Percentiles rank a stretch among this genome's conserved stretches.
phyloP scores from a whole-genome alignment of 1,140 invertebrate species.

The Sycophila sp. region DNA sequence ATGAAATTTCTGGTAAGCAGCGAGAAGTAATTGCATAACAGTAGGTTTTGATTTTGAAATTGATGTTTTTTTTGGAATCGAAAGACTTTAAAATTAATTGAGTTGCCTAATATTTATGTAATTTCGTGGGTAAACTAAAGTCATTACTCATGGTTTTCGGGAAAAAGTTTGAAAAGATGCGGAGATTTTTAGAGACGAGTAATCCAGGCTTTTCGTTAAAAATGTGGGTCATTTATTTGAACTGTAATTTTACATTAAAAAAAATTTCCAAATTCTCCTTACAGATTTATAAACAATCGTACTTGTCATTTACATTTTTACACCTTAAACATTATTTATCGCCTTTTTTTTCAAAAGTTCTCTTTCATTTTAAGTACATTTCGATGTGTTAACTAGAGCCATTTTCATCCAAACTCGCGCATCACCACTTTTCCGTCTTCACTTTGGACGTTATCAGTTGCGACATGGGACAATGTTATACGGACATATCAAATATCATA shows the following conservation, averaged over 20 bases:
- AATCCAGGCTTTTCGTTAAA: constrained; percentile 28
- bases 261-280: constrained; percentile 31
- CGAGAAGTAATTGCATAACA: too few species aligned
- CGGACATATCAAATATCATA: constrained; percentile 16
- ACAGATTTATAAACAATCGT: constrained; percentile 29
- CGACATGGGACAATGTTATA: neutral
- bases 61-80: too few species aligned
- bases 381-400: constrained; percentile 14
- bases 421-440: neutral
- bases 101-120: too few species aligned
- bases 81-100: too few species aligned
- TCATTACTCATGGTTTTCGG: too few species aligned
- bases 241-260: constrained; percentile 35
- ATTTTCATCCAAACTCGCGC: neutral
- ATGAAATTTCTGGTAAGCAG: too few species aligned
- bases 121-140: too few species aligned
- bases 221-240: constrained; percentile 31
- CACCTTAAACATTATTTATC: constrained; percentile 2
- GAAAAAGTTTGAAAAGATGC: too few species aligned
- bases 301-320: constrained; percentile 37
- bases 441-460: constrained; percentile 12
- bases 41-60: too few species aligned
- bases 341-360: neutral
- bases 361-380: neutral
- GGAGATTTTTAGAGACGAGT: too few species aligned